Percentiles rank a stretch among this genome's conserved stretches.
Evolutionary conservation across 2,888 invertebrate species (phyloP).

Genomic region (Diarsia rubi): DNA sequence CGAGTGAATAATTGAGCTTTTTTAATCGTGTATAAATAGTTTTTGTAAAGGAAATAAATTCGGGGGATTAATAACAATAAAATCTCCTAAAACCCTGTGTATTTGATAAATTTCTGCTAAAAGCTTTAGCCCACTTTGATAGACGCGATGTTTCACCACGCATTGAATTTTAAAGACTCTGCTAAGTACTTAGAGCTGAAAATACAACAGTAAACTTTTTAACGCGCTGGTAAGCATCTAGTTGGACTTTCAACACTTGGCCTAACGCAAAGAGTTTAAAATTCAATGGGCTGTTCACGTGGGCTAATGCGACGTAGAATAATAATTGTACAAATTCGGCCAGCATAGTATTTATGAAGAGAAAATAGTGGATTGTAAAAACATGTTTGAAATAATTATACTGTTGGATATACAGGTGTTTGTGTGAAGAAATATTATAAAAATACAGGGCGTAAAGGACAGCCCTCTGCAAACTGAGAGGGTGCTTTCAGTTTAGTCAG

Average conservation of each 20-base stretch:
- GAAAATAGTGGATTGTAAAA: background rate
- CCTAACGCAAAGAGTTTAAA: background rate
- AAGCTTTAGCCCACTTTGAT: background rate
- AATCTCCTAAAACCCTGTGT: background rate
- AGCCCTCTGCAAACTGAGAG: too few relatives aligned
- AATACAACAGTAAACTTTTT: background rate
- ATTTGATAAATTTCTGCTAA: background rate
- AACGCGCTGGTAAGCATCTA: background rate
- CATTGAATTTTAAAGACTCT: background rate
- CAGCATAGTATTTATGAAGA: slow-evolving; percentile 29
- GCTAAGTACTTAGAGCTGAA: background rate
- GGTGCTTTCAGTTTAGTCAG: too few relatives aligned
- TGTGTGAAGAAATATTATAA: too few relatives aligned
- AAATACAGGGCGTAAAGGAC: too few relatives aligned
- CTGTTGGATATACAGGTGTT: background rate
- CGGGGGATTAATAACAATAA: background rate
- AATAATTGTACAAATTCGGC: slow-evolving; percentile 37
- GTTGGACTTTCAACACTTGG: background rate
- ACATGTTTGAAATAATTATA: background rate
- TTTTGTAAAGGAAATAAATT: slow-evolving; percentile 7
- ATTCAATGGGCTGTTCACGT: background rate
- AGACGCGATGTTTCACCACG: background rate
- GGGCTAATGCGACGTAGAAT: slow-evolving; percentile 11
- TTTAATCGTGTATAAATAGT: background rate
- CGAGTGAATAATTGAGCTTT: background rate